A percentile compares a stretch with the other conserved stretches of the same genome.
These are phyloP conservation scores for Coluber constrictor DNA, from an alignment of 2,797 vertebrate genomes.

Conservation along the genomic window DNA sequence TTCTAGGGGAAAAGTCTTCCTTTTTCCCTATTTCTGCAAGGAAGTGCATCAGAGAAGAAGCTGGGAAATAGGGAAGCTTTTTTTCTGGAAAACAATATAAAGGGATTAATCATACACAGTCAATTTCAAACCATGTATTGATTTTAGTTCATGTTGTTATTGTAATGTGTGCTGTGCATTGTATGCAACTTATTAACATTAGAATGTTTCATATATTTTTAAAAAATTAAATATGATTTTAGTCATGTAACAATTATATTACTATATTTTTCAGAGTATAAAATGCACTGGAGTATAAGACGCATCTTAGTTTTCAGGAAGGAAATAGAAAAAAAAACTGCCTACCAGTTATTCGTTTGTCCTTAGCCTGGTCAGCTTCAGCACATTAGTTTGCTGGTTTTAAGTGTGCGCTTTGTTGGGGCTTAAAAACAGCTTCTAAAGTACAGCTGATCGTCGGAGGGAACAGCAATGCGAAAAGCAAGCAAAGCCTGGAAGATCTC, in stretches of 20 bases:
- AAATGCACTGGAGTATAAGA: too few species aligned
- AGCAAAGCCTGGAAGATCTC: too few species aligned
- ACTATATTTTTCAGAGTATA: background rate
- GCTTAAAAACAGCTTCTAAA: too few species aligned
- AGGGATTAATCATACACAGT: background rate
- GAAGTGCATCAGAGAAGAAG: background rate
- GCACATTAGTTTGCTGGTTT: too few species aligned
- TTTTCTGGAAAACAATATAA: background rate
- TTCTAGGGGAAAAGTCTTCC: background rate
- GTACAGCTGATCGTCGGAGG: too few species aligned
- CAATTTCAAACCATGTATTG: background rate
- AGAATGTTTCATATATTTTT: background rate
- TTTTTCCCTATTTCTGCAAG: background rate
- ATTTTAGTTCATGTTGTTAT: background rate
- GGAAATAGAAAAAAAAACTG: too few species aligned
- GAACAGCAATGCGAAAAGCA: too few species aligned
- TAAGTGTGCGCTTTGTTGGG: too few species aligned
- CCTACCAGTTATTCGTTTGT: too few species aligned
- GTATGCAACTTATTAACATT: background rate
- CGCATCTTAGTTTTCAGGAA: too few species aligned
- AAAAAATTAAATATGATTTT: background rate
- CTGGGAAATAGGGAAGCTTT: background rate
- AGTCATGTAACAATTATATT: background rate
- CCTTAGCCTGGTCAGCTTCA: too few species aligned
- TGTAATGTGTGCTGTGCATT: background rate